These are phyloP conservation scores for Drepana arcuata DNA, from an alignment of 1,140 invertebrate species.

Conservation along the genomic window DNA sequence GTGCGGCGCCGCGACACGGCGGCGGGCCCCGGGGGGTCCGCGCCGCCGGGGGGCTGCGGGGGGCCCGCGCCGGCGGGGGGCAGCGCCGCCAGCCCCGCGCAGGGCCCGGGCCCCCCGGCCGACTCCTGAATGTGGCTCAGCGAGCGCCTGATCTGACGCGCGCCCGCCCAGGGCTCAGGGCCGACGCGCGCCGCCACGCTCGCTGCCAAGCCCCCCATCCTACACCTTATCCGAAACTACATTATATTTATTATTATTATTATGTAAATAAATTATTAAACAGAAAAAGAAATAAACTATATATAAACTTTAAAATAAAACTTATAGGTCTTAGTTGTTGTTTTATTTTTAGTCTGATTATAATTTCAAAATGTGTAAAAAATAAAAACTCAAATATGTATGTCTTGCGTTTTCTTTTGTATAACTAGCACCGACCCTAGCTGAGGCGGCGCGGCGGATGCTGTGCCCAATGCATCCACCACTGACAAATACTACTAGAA, in stretches of 20 bases:
- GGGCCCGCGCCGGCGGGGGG: slow-evolving; percentile 65
- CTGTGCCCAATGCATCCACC: no score
- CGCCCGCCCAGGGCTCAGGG: slow-evolving; percentile 73
- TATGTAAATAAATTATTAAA: slow-evolving; percentile 54
- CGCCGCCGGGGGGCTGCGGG: slow-evolving; percentile 67
- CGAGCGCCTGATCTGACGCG: slow-evolving; percentile 78
- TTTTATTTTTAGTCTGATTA: slow-evolving; percentile 47
- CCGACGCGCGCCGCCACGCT: slow-evolving; percentile 57
- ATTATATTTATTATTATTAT: slow-evolving; percentile 8
- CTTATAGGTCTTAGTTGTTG: slow-evolving; percentile 50
- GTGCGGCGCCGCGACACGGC: slow-evolving; percentile 95
- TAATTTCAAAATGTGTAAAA: slow-evolving; percentile 35
- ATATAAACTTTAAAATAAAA: slow-evolving; percentile 59
- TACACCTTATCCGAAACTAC: slow-evolving; percentile 39
- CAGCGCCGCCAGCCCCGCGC: slow-evolving; percentile 50
- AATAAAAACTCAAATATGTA: slow-evolving; percentile 39
- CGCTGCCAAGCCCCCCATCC: slow-evolving; percentile 67
- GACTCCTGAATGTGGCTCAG: slow-evolving; percentile 76
- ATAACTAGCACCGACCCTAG: neutral
- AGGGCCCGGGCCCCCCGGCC: slow-evolving; percentile 20
- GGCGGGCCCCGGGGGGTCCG: slow-evolving; percentile 87
- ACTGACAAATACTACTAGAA: no score
- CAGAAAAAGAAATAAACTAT: slow-evolving; percentile 32
- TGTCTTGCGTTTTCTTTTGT: slow-evolving; percentile 22
- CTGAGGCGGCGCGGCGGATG: no score